Percentiles rank a stretch among this genome's conserved stretches.
Conservation (phyloP, 2,113 vertebrate species). For the Pao palembangensis region DNA sequence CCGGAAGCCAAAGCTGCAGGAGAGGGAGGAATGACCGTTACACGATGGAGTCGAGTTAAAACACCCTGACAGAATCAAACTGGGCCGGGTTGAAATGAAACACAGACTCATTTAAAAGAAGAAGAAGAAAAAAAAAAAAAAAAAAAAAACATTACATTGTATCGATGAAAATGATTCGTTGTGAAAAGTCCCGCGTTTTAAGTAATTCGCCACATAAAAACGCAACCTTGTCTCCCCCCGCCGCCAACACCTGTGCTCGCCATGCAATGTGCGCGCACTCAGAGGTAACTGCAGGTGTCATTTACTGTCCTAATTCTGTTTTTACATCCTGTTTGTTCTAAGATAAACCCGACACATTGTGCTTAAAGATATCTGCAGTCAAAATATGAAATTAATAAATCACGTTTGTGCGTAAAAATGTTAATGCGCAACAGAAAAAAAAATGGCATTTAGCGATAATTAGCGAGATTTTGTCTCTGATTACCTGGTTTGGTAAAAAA, state of each 20-base stretch:
- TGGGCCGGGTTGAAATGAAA: not conserved
- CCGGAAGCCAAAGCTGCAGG: constrained; percentile 82
- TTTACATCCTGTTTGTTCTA: not conserved
- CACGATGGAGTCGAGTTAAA: not conserved
- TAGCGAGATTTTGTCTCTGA: constrained; percentile 5
- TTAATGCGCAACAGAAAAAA: not conserved
- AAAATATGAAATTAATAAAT: not conserved
- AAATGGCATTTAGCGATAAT: not conserved
- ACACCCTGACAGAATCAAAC: constrained; percentile 2
- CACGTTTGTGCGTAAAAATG: not conserved
- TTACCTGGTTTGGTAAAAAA: constrained; percentile 81
- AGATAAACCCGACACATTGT: constrained; percentile 10
- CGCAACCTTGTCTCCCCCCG: constrained; percentile 5
- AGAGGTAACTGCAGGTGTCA: constrained; percentile 9
- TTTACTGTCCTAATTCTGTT: not conserved
- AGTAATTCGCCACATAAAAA: not conserved
- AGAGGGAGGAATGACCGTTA: constrained; percentile 39
- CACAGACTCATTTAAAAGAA: not conserved
- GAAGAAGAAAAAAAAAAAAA: too few species aligned
- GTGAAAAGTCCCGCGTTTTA: not conserved
- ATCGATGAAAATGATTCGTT: too few species aligned
- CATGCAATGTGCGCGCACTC: constrained; percentile 15
- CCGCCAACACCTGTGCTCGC: constrained; percentile 45
- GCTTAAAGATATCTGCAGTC: not conserved
- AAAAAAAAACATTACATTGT: too few species aligned